Base-by-base conservation (phyloP, 2,113 vertebrate species). In the Plecotus auritus region DNA sequence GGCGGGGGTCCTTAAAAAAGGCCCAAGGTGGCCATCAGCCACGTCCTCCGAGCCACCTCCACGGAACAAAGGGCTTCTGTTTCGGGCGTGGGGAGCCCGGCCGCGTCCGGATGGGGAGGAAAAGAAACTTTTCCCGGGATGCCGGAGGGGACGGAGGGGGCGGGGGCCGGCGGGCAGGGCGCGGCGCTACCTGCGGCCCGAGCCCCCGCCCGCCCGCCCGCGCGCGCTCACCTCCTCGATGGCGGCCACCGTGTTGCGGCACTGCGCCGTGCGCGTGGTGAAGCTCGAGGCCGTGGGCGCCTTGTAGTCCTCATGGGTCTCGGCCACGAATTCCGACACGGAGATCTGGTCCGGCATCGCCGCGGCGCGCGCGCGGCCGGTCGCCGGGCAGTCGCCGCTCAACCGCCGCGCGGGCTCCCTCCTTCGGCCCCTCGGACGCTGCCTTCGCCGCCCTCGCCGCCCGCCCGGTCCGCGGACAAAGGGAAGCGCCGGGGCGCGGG, bases 241-340 rank as follows among this genome's bases (percentile, higher is more conserved):
- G 74, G 98, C 98, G 20, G 98, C 96, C 98, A 99, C 99, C 0
- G 99, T 98, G 98, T 98, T 99, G 98, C 99, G 98, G 98, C 99
- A 99, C 97, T 99, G 99, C 94, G 96, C 96, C 98, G 99, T 99
- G 94, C 99, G 98, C 70, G 99, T 99, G 97, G 98, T 99, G 98
- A 99, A 99, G 98, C 98, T 99, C 96, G 99, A 99, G 51, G 99
- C 99, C 91, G 99, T 99, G 40, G 99, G 99, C 54, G 99, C 99
- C 98, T 99, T 99, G 98, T 99, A 99, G 98, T 99, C 99, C 98
- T 99, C 99, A 97, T 98, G 99, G 73, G 99, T 99, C 98, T 99
- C 99, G 59, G 98, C 95, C 94, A 99, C 98, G 95, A 99, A 99
- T 98, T 99, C 99, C 85, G 98, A 98, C 78, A 99, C 99, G 93